These are phyloP conservation scores for Thalassaphorura encarpata DNA, from an alignment of 1,140 invertebrate species.

Conservation along the genomic window DNA sequence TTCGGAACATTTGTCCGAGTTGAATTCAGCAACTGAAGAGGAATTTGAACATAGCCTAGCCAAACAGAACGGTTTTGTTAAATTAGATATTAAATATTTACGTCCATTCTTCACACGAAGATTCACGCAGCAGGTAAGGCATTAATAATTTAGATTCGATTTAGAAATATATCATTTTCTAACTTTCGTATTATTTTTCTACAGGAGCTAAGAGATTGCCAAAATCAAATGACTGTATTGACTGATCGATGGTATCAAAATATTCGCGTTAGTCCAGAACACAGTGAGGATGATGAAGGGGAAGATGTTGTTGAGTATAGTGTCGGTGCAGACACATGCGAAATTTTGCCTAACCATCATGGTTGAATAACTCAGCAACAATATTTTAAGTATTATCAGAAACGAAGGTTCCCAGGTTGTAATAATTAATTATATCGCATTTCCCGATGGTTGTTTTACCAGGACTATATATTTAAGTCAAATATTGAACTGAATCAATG, in stretches of 20 bases:
- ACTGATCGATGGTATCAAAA: conserved; percentile 96
- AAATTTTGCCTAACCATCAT: neutral
- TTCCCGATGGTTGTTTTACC: too few relatives aligned
- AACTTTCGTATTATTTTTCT: conserved; percentile 30
- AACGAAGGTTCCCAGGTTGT: too few relatives aligned
- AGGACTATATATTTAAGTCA: too few relatives aligned
- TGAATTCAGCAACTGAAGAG: conserved; percentile 91
- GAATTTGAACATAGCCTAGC: conserved; percentile 69
- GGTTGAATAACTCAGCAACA: too few relatives aligned
- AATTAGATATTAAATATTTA: conserved; percentile 84
- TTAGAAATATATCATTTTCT: neutral
- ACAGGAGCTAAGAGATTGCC: conserved; percentile 86
- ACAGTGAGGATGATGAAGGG: conserved; percentile 50
- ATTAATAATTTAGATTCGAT: neutral
- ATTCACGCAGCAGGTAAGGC: conserved; percentile 77
- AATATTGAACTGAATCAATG: too few relatives aligned
- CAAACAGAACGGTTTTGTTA: conserved; percentile 69
- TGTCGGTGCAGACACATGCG: neutral
- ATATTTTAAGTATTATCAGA: too few relatives aligned
- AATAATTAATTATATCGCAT: too few relatives aligned
- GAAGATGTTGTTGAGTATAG: conserved; percentile 10
- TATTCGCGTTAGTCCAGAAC: conserved; percentile 67
- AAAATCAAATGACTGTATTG: conserved; percentile 88
- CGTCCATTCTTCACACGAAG: conserved; percentile 89
- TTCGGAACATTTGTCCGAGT: conserved; percentile 88